Evolutionary conservation across 1,140 invertebrate species (phyloP), one percentile per base, ranked within the genome.

Genomic region (Metaphire vulgaris): DNA sequence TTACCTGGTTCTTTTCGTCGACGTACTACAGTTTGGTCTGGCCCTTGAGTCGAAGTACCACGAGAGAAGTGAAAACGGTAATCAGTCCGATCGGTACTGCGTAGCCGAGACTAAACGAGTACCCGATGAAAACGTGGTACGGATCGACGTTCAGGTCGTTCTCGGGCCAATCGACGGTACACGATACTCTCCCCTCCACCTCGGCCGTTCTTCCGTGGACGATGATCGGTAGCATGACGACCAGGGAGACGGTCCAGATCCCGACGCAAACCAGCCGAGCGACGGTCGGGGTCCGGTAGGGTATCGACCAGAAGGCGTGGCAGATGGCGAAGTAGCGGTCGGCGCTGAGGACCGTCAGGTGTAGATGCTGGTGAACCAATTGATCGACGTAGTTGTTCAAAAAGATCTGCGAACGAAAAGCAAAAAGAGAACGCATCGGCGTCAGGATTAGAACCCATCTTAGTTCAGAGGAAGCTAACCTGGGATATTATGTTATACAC

Each of bases 261-360:
- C 82, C 79, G 1, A 86, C 75, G 72, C 87, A 85, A 0, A 87
- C 80, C 66, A 87, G 81, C 2, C 82, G 79, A 1, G 87, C 80
- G 1, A 86, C 81, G 14, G 82, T 80, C 2, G 84, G 79, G 16
- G 82, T 88, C 67, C 85, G 82, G 81, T 81, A 86, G 41, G 41
- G 41, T 6, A 56, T 56, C 41, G 41, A 56, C 41, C 41, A 56
- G 41, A 56, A 56, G 41, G 41, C 41, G 41, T 56, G 41, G 41
- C 41, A 56, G 41, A 56, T 56, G 21, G 41, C 41, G 41, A 56
- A 56, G 41, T 56, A 56, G 41, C 96, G 89, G 86, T 98, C 96
- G 0, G 93, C 94, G 76, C 93, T 94, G 94, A 98, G 96, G 41
- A 97, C 95, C 73, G 94, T 92, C 15, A 98, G 87, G 97, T 94